Evolutionary conservation across 2,113 vertebrate species (phyloP), one percentile per base, ranked within the genome.

Genomic region (Mormyrus iriodes): DNA sequence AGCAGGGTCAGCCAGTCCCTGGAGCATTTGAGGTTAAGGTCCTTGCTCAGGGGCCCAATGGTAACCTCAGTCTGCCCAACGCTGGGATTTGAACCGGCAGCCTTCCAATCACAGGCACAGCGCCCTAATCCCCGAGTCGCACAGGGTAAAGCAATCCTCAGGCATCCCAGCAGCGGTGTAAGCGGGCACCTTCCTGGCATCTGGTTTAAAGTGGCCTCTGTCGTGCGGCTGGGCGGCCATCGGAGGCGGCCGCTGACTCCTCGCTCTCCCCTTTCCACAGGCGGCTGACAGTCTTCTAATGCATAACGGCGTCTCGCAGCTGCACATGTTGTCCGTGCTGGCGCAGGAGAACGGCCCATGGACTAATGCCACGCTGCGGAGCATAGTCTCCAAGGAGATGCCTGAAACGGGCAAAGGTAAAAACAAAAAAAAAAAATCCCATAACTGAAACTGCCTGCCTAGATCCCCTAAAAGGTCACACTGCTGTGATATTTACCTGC

Each of bases 291-390:
- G 94, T 91, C 95, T 95, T 88, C 95, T 99, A 94, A 95, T 96
- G 95, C 96, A 97, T 94, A 96, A 96, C 90, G 97, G 97, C 88
- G 95, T 97, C 89, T 89, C 89, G 88, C 97, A 98, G 92, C 96
- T 98, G 89, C 93, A 94, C 35, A 93, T 96, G 93, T 95, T 99
- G 91, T 95, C 94, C 90, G 94, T 93, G 17, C 92, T 98, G 94
- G 94, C 96, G 52, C 96, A 96, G 92, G 95, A 97, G 89, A 95
- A 94, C 27, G 97, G 98, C 4, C 95, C 97, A 61, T 99, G 98
- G 98, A 96, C 95, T 91, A 96, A 97, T 92, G 91, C 93, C 5
- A 93, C 97, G 10, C 94, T 99, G 88, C 95, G 94, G 91, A 93
- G 92, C 90, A 95, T 99, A 91, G 95, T 99, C 91, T 96, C 96